A percentile compares a stretch with the other conserved stretches of the same genome.
Evolutionary conservation across 2,113 vertebrate genomes (phyloP).

Genomic region (Anoplopoma fimbria): DNA sequence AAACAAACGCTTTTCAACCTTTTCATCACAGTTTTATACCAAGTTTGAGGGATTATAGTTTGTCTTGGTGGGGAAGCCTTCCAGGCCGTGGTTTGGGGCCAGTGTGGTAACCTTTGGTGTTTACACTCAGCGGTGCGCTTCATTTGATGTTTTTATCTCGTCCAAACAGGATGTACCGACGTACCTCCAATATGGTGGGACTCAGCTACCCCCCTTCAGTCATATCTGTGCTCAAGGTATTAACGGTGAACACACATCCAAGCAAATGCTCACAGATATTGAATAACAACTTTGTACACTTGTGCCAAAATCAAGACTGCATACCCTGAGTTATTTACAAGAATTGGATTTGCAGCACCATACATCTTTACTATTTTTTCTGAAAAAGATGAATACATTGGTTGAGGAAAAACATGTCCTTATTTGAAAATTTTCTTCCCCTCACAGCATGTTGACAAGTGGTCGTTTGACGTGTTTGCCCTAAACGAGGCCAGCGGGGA

Average conservation of each 20-base stretch:
- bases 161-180: slow-evolving; percentile 94
- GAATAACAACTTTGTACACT: slow-evolving; percentile 23
- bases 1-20: slow-evolving; percentile 16
- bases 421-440: slow-evolving; percentile 31
- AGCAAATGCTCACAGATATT: slow-evolving; percentile 8
- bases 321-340: background rate
- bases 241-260: slow-evolving; percentile 42
- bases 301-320: background rate
- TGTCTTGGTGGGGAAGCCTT: slow-evolving; percentile 37
- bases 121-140: slow-evolving; percentile 42
- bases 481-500: slow-evolving; percentile 96
- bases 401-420: background rate
- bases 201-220: slow-evolving; percentile 96
- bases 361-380: background rate
- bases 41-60: slow-evolving; percentile 22
- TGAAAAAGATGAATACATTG: background rate
- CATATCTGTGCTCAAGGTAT: slow-evolving; percentile 96
- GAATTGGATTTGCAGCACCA: background rate
- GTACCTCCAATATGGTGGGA: slow-evolving; percentile 98
- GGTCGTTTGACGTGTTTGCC: slow-evolving; percentile 97
- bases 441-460: slow-evolving; percentile 93
- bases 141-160: slow-evolving; percentile 81
- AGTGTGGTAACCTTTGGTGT: slow-evolving; percentile 49
- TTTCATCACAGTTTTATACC: slow-evolving; percentile 25
- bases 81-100: slow-evolving; percentile 40